Base-by-base conservation (phyloP, 2,888 invertebrate genomes). In the Tinea trinotella region DNA sequence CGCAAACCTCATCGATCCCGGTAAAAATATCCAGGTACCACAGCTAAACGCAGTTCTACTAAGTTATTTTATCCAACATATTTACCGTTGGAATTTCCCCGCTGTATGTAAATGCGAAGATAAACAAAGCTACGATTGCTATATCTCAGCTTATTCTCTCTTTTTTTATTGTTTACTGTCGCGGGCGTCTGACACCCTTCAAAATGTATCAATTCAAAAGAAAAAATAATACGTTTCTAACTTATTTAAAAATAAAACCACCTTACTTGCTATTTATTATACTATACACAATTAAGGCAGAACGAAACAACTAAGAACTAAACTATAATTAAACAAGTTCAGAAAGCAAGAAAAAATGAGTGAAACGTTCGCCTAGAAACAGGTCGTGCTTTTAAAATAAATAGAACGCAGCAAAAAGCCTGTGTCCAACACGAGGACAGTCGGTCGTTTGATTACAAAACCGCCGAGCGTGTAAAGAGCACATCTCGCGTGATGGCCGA, bases 1-100 rank as follows among this genome's bases (percentile, higher is more conserved):
- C 62, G 61, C 58, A 63, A 62, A 61, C 61, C 63, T 64, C 74
- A 78, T 78, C 78, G 77, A 77, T 77, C 74, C 71, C 68, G 63
- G 67, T 66, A 72, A 71, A 76, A 75, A 74, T 74, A 71, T 73
- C 46, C 46, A 46, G 46, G 46, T 46, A 18, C 18, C 46, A 18
- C 17, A 30, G 17, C 46, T 46, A 46, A 18, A 46, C 46, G 46
- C n/a, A 19, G 2, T 17, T 40, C 40, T 13, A 40, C 13, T 40
- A 40, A 40, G 40, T 19, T 17, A 46, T 46, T 46, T 19, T 19
- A 46, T 46, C 19, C 19, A n/a, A 46, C 19, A 19, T 40, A 46
- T 46, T 46, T 46, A 19, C 19, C 19, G 18, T 15, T 10, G 46
- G 19, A 46, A 46, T 17, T 46, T 46, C 19, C 40, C 46, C 19